Evolutionary conservation across 2,888 invertebrate species (phyloP).

Genomic region (Labia minor): DNA sequence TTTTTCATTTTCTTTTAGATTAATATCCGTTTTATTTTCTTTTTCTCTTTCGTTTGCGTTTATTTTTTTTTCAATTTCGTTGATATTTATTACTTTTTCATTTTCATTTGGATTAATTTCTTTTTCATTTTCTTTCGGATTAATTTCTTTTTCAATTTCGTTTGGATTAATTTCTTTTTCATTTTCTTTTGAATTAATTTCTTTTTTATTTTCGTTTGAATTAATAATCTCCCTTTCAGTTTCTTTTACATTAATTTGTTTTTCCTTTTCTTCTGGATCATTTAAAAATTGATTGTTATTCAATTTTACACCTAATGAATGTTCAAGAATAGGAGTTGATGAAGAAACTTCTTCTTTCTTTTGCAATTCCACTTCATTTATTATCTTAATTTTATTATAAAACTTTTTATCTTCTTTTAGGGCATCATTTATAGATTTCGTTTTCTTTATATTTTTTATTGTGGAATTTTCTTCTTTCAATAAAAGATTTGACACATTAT

Average conservation of each 20-base stretch:
- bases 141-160: conserved; percentile 27
- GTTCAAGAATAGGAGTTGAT: too few species aligned
- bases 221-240: conserved; percentile 32
- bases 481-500: too few species aligned
- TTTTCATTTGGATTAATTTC: conserved; percentile 27
- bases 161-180: conserved; percentile 25
- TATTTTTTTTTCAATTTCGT: conserved; percentile 26
- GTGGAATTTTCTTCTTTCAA: too few species aligned
- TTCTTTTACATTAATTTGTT: conserved; percentile 30
- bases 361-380: too few species aligned
- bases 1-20: conserved; percentile 27
- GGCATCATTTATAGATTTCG: too few species aligned
- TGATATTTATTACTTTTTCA: conserved; percentile 30
- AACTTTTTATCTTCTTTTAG: too few species aligned
- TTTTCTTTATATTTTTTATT: too few species aligned
- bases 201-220: too few species aligned
- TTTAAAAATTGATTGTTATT: too few species aligned
- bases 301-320: too few species aligned
- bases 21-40: conserved; percentile 30
- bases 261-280: conserved; percentile 25
- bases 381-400: too few species aligned
- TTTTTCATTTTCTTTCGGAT: not conserved
- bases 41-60: conserved; percentile 28
- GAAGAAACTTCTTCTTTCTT: too few species aligned
- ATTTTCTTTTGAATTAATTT: conserved; percentile 26